Conservation (phyloP, 2,113 vertebrate genomes). For the Rhineura floridana region DNA sequence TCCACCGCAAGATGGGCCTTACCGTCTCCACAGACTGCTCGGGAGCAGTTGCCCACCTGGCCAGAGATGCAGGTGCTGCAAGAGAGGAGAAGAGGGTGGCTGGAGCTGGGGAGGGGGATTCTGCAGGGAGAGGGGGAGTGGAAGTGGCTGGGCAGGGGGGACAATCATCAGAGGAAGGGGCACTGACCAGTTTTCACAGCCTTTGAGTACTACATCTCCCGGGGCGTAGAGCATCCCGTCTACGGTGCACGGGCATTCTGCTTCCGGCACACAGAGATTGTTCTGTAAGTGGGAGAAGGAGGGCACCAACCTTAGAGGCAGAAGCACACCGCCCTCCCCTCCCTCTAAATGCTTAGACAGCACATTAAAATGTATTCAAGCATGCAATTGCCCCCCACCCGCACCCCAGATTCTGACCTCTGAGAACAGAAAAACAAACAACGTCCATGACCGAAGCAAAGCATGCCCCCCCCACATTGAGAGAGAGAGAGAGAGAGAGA, state of each 20-base stretch:
- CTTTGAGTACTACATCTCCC: constrained; percentile 70
- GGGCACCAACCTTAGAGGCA: neutral
- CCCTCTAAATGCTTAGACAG: neutral
- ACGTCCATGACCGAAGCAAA: no score
- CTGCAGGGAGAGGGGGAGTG: no score
- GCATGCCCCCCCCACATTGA: no score
- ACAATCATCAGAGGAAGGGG: fast-evolving
- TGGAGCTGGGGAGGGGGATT: no score
- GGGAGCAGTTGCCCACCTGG: constrained; percentile 79
- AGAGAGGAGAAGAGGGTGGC: neutral
- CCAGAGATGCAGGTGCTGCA: constrained; percentile 83
- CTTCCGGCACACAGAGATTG: constrained; percentile 72
- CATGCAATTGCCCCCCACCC: neutral
- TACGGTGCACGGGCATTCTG: constrained; percentile 79
- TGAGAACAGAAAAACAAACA: no score
- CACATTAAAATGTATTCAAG: neutral
- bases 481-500: no score
- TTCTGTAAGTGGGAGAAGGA: constrained; percentile 43
- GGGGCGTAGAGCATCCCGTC: constrained; percentile 73
- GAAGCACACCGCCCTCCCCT: neutral
- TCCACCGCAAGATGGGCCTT: constrained; percentile 3
- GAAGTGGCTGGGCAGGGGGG: fast-evolving
- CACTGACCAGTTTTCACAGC: constrained; percentile 86
- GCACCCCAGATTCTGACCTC: no score
- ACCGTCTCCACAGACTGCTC: constrained; percentile 78